phyloP scores from a whole-genome alignment of 2,113 vertebrate species.

The Mixornis gularis region DNA sequence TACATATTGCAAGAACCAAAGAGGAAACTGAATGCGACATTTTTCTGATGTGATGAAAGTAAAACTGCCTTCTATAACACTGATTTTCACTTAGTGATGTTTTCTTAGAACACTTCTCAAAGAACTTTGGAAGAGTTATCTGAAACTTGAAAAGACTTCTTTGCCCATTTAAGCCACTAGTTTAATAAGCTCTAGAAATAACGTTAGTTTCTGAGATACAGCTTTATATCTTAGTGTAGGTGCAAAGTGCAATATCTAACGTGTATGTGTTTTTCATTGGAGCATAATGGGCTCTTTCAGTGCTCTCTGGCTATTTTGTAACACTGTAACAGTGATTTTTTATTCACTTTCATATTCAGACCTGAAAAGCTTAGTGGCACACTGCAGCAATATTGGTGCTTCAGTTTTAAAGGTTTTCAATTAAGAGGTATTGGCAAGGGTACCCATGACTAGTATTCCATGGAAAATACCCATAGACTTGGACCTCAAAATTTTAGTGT shows the following conservation, averaged over 20 bases:
- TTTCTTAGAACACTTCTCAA: neutral
- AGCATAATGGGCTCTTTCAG: neutral
- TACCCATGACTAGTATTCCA: neutral
- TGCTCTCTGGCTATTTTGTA: neutral
- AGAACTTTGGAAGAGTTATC: neutral
- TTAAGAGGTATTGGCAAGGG: neutral
- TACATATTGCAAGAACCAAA: neutral
- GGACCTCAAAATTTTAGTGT: neutral
- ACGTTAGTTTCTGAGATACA: neutral
- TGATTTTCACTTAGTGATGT: neutral
- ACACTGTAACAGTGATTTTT: neutral
- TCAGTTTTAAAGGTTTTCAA: neutral
- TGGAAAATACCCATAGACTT: neutral
- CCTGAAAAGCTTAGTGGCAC: neutral
- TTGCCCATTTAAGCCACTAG: neutral
- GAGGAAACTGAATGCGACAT: neutral
- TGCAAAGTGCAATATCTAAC: neutral
- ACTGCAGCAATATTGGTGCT: neutral
- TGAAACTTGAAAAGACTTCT: neutral
- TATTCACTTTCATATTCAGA: neutral
- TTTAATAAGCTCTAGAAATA: neutral
- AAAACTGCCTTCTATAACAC: neutral
- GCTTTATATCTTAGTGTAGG: neutral
- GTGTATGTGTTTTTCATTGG: neutral
- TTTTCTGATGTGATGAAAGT: neutral